Evolutionary conservation across 2,888 invertebrate species (phyloP).

Genomic region (Podotricha telesiphe): DNA sequence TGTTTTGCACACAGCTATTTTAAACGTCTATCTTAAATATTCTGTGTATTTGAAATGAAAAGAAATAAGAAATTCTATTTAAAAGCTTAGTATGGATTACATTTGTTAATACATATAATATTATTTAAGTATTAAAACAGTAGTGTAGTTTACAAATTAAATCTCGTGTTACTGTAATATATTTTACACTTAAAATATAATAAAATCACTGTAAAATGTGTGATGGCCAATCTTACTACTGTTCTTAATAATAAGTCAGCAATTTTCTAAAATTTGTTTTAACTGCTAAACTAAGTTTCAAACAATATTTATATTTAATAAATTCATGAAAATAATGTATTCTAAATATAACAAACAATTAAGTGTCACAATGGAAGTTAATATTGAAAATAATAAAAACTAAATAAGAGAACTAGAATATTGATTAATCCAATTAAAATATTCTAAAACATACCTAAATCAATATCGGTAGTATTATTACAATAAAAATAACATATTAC

Average conservation of each 20-base stretch:
- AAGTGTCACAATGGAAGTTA: too few species aligned
- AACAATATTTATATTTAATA: too few species aligned
- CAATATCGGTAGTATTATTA: background rate
- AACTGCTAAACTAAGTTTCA: too few species aligned
- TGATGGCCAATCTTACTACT: too few species aligned
- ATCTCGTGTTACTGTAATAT: background rate
- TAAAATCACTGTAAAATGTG: background rate
- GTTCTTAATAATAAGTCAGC: background rate
- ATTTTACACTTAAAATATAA: background rate
- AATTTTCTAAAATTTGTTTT: background rate
- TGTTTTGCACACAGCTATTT: slow-evolving; percentile 58
- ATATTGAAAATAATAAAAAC: background rate
- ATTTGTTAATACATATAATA: background rate
- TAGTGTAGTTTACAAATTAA: background rate
- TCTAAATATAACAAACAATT: too few species aligned
- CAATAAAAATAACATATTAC: slow-evolving; percentile 17
- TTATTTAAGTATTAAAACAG: background rate
- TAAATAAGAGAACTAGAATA: background rate
- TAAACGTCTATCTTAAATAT: slow-evolving; percentile 37
- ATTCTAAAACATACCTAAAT: background rate
- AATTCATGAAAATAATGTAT: too few species aligned
- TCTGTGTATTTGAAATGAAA: slow-evolving; percentile 19
- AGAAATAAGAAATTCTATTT: slow-evolving; percentile 17
- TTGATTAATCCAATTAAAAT: background rate
- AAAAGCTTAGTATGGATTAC: background rate